Conservation (phyloP, 2,113 vertebrate genomes). For the Lutjanus erythropterus region DNA sequence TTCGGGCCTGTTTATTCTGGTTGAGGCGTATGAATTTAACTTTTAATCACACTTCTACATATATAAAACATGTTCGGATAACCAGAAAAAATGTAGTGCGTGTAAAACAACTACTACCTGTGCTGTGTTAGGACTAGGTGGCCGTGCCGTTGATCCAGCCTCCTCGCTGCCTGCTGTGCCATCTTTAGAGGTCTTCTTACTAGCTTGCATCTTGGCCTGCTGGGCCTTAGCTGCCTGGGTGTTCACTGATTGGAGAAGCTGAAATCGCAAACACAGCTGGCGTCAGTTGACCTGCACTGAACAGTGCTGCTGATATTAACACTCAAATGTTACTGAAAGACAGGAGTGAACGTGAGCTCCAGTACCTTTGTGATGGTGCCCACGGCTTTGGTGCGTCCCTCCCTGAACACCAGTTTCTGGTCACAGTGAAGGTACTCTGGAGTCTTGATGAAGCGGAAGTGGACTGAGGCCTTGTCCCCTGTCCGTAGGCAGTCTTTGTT, state of each 20-base stretch:
- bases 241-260: constrained; percentile 94
- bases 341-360: background rate
- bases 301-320: background rate
- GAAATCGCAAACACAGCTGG: background rate
- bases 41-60: background rate
- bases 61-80: background rate
- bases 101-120: constrained; percentile 84
- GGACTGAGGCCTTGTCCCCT: constrained; percentile 95
- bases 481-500: constrained; percentile 96
- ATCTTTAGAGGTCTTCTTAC: constrained; percentile 87
- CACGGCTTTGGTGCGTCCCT: constrained; percentile 96
- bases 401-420: constrained; percentile 95
- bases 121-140: constrained; percentile 78
- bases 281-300: background rate
- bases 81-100: background rate
- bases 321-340: background rate
- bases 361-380: constrained; percentile 97
- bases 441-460: constrained; percentile 98
- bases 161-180: constrained; percentile 73
- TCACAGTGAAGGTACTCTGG: constrained; percentile 95
- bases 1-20: no score
- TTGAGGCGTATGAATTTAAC: background rate
- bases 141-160: constrained; percentile 61
- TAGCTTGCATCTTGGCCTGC: constrained; percentile 93
- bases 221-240: constrained; percentile 92